phyloP scores from a whole-genome alignment of 2,797 vertebrate species.

The Pseudochaenichthys georgianus region DNA sequence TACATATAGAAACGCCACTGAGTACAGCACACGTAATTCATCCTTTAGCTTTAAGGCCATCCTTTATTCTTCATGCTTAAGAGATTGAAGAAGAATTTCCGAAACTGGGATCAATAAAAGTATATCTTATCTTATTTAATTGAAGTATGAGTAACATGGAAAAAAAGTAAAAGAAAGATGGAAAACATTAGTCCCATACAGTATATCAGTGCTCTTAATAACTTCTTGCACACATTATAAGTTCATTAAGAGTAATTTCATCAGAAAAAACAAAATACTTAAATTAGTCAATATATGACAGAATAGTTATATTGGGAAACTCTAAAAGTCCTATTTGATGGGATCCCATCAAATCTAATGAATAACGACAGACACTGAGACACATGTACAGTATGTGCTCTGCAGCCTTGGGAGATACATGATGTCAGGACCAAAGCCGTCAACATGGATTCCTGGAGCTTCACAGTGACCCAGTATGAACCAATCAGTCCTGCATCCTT shows the following conservation, averaged over 20 bases:
- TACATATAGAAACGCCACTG: no score
- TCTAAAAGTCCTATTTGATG: background rate
- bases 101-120: no score
- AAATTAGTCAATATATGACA: background rate
- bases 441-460: slow-evolving; percentile 56
- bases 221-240: background rate
- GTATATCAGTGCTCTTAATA: slow-evolving; percentile 6
- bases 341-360: slow-evolving; percentile 2
- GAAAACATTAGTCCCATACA: background rate
- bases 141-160: slow-evolving; percentile 1
- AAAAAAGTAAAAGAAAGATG: background rate
- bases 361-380: background rate
- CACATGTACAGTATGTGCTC: slow-evolving; percentile 23
- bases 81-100: background rate
- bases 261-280: background rate
- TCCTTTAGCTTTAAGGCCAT: slow-evolving; percentile 1
- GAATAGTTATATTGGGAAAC: background rate
- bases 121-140: background rate
- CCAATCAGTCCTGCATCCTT: slow-evolving; percentile 42
- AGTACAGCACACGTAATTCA: background rate
- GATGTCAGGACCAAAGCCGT: slow-evolving; percentile 48
- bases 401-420: slow-evolving; percentile 34
- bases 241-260: background rate
- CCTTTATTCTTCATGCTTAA: slow-evolving; percentile 6
- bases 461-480: slow-evolving; percentile 58